Conservation (phyloP, 30 jellyfish, hydroid and myxozoan genomes). For the Hydractinia symbiolongicarpus region DNA sequence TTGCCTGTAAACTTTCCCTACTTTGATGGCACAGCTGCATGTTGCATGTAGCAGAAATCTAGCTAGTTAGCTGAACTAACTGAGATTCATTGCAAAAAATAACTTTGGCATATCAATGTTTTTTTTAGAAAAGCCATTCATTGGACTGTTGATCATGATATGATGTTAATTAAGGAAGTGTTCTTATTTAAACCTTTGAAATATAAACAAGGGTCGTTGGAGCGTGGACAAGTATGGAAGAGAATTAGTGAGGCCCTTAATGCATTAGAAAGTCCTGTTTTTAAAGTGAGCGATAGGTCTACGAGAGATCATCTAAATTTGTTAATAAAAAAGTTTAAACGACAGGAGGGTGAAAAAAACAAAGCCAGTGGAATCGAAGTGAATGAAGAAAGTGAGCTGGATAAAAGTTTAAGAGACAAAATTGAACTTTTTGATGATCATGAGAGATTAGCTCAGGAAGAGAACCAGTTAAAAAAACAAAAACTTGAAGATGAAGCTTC, state of each 20-base stretch:
- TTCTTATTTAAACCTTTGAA: neutral
- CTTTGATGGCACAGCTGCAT: too few species aligned
- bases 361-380: constrained; percentile 9
- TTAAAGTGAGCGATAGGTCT: neutral
- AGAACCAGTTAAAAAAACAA: neutral
- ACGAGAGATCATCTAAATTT: neutral
- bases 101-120: neutral
- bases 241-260: neutral
- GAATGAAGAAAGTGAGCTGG: neutral
- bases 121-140: neutral
- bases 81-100: too few species aligned
- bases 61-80: too few species aligned
- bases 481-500: neutral
- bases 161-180: neutral
- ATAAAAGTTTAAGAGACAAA: neutral
- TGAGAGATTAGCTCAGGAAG: neutral
- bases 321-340: neutral
- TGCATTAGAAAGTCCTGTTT: neutral
- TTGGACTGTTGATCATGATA: constrained; percentile 1
- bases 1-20: too few species aligned
- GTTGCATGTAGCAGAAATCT: too few species aligned
- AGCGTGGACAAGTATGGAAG: neutral
- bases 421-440: neutral
- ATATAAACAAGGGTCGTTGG: neutral
- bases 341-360: neutral